Evolutionary conservation across 2,888 invertebrate genomes (phyloP).

Genomic region (Trimorus sp.): DNA sequence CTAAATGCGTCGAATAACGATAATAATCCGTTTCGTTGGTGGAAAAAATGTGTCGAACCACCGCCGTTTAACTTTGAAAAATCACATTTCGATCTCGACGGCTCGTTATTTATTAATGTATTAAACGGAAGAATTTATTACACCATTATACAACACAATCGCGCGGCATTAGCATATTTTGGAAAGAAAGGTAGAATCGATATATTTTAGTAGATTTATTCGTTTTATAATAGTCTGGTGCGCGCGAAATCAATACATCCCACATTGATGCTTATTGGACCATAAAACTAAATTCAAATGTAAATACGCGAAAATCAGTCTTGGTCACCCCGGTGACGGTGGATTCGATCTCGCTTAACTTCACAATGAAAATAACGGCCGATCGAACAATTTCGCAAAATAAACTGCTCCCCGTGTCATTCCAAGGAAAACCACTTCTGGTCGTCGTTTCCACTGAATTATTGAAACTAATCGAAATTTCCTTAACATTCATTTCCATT

Average conservation of each 20-base stretch:
- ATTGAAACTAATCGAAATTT: too few species aligned
- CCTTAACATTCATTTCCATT: too few species aligned
- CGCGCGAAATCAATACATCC: constrained; percentile 34
- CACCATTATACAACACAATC: background rate
- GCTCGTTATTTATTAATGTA: background rate
- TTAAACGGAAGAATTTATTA: constrained; percentile 6
- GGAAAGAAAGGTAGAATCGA: constrained; percentile 18
- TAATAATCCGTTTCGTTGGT: too few species aligned
- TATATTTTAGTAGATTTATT: constrained; percentile 38
- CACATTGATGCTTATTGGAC: constrained; percentile 32
- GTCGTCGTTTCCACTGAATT: too few species aligned
- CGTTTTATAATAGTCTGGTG: constrained; percentile 26
- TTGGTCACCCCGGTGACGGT: constrained; percentile 28
- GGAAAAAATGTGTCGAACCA: too few species aligned
- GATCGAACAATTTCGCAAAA: too few species aligned
- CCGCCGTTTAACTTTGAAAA: too few species aligned
- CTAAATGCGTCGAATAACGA: too few species aligned
- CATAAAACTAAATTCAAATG: constrained; percentile 48
- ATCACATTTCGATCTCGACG: background rate
- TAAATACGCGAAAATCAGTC: constrained; percentile 47
- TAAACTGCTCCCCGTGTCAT: too few species aligned
- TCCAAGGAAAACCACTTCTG: too few species aligned
- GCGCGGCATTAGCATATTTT: constrained; percentile 12
- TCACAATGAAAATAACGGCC: too few species aligned
- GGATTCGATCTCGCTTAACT: constrained; percentile 9